Evolutionary conservation across 1,140 invertebrate genomes (phyloP).

Genomic region (Alviniconcha marisindica): DNA sequence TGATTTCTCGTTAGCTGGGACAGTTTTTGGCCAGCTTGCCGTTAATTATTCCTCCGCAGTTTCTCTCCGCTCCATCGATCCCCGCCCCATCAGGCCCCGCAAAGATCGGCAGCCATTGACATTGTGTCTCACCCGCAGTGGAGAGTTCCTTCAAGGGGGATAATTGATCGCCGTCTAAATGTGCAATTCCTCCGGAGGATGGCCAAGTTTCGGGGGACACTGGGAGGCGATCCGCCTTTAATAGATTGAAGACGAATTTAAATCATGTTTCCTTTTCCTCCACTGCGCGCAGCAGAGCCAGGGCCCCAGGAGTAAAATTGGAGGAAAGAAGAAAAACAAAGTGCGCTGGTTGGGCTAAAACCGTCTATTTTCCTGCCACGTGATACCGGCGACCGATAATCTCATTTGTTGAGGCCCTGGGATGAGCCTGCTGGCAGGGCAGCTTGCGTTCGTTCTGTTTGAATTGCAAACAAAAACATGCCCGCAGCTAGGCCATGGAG

Average conservation of each 20-base stretch:
- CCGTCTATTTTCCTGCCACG: not conserved
- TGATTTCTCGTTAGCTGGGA: no score
- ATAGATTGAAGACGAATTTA: not conserved
- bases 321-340: not conserved
- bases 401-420: not conserved
- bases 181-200: not conserved
- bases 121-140: not conserved
- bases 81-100: not conserved
- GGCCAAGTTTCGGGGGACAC: no score
- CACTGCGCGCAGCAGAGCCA: not conserved
- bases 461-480: no score
- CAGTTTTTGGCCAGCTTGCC: no score
- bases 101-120: not conserved
- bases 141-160: not conserved
- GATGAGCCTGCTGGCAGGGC: not conserved
- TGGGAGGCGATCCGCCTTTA: not conserved
- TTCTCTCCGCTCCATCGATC: not conserved
- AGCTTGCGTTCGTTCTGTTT: no score
- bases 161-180: conserved; percentile 8
- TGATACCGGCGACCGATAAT: not conserved
- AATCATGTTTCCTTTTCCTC: not conserved
- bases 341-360: not conserved
- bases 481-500: no score
- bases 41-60: no score
- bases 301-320: not conserved